Percentiles rank a stretch among this genome's conserved stretches.
These are phyloP conservation scores for Kryptolebias ocellatus DNA, from an alignment of 2,797 vertebrate genomes.

Conservation along the genomic window DNA sequence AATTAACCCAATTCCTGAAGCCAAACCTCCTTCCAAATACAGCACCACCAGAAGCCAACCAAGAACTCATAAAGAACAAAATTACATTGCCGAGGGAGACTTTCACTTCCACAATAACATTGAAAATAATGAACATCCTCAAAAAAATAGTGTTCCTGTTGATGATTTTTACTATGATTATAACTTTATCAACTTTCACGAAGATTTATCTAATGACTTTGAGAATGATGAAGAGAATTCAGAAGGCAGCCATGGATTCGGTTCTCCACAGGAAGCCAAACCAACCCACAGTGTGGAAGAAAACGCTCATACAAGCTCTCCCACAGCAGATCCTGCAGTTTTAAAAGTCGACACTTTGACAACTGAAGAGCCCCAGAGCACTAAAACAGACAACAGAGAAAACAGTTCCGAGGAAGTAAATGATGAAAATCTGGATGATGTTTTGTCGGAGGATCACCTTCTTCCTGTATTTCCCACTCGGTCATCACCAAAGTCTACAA, in stretches of 20 bases:
- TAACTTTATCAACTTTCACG: constrained; percentile 97
- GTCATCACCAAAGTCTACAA: constrained; percentile 33
- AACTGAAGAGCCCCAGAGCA: constrained; percentile 26
- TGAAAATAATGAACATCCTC: constrained; percentile 64
- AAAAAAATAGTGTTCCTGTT: constrained; percentile 78
- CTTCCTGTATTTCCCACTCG: constrained; percentile 71
- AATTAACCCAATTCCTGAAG: constrained; percentile 80
- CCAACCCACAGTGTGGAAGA: constrained; percentile 24
- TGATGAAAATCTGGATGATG: constrained; percentile 52
- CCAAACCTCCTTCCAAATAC: constrained; percentile 55
- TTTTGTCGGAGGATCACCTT: constrained; percentile 79
- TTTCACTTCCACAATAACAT: constrained; percentile 75
- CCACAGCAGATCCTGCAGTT: constrained; percentile 23
- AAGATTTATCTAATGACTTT: constrained; percentile 87
- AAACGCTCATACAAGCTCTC: constrained; percentile 32
- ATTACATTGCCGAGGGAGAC: constrained; percentile 78
- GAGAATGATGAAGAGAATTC: constrained; percentile 50
- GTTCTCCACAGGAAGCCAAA: constrained; percentile 30
- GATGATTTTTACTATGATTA: constrained; percentile 99
- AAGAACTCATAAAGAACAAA: constrained; percentile 55
- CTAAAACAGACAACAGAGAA: background rate
- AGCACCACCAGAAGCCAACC: constrained; percentile 59
- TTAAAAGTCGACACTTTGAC: constrained; percentile 14
- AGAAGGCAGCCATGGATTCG: constrained; percentile 37
- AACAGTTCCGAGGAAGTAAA: constrained; percentile 8